These are phyloP conservation scores for Temnothorax rugatulus DNA, from an alignment of 2,888 invertebrate species.

Conservation along the genomic window DNA sequence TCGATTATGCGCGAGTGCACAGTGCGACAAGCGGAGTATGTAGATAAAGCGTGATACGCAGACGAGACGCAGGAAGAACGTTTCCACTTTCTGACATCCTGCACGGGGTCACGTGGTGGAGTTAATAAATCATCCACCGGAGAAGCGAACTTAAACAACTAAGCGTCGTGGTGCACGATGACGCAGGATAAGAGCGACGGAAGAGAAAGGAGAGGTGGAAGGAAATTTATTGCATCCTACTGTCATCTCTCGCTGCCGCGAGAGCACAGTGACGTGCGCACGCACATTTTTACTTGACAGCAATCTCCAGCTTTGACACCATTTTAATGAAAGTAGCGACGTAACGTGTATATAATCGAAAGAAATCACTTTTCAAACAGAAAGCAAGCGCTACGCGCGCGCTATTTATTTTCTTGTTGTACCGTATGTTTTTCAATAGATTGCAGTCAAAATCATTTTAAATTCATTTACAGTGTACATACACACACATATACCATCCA, in stretches of 20 bases:
- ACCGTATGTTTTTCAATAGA: not conserved
- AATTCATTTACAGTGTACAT: not conserved
- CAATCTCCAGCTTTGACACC: not conserved
- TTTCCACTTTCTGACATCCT: constrained; percentile 57
- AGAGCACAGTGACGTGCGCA: not conserved
- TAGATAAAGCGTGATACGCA: constrained; percentile 46
- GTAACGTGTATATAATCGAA: not conserved
- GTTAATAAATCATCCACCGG: constrained; percentile 66
- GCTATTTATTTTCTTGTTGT: not conserved
- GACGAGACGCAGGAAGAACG: constrained; percentile 41
- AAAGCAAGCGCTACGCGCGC: not conserved
- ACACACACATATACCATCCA: not conserved
- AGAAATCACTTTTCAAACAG: not conserved
- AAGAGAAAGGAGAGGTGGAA: constrained; percentile 4
- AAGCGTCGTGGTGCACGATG: constrained; percentile 22
- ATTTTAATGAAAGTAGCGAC: constrained; percentile 3
- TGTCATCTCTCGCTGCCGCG: constrained; percentile 10
- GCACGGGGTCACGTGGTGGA: constrained; percentile 43
- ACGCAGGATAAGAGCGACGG: not conserved
- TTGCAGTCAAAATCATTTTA: not conserved
- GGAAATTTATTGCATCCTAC: constrained; percentile 39
- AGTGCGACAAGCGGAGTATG: constrained; percentile 20
- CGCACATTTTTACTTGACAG: constrained; percentile 25
- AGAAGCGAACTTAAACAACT: constrained; percentile 38
- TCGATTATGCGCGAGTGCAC: constrained; percentile 25